A percentile compares a stretch with the other conserved stretches of the same genome.
Evolutionary conservation across 2,113 vertebrate genomes (phyloP).

Genomic region (Megalops atlanticus): DNA sequence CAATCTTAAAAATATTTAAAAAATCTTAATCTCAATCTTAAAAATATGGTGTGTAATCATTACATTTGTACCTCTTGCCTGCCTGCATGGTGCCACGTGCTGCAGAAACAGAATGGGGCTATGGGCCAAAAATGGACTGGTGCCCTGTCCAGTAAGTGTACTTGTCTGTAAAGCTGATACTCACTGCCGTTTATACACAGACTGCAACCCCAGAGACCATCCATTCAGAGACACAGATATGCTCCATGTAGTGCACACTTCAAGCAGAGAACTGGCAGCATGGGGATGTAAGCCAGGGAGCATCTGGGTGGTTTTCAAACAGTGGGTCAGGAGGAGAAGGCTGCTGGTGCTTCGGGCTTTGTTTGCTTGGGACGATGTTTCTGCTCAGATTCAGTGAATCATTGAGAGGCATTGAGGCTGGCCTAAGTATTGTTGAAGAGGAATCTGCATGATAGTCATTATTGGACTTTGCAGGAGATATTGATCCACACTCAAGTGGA

Average conservation of each 20-base stretch:
- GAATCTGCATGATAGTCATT: constrained; percentile 25
- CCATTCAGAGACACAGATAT: background rate
- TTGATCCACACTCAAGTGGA: constrained; percentile 9
- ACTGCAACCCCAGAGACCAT: background rate
- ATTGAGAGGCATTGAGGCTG: background rate
- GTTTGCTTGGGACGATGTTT: background rate
- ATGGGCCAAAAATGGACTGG: background rate
- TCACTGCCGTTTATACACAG: background rate
- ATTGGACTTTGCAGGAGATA: constrained; percentile 8
- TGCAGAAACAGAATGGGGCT: background rate
- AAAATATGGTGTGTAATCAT: too few relatives aligned
- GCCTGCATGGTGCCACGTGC: background rate
- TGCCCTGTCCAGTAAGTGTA: background rate
- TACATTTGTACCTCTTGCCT: too few relatives aligned
- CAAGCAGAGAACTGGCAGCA: background rate
- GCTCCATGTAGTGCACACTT: background rate
- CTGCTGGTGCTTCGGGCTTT: background rate
- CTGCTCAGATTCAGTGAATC: background rate
- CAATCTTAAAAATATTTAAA: too few relatives aligned
- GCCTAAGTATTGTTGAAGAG: background rate
- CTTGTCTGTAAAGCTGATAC: background rate
- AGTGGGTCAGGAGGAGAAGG: background rate
- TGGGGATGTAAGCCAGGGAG: background rate
- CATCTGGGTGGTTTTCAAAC: background rate
- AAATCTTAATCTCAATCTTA: too few relatives aligned